Conservation (phyloP, 2,888 invertebrate species). For the Octonoba sinensis region DNA sequence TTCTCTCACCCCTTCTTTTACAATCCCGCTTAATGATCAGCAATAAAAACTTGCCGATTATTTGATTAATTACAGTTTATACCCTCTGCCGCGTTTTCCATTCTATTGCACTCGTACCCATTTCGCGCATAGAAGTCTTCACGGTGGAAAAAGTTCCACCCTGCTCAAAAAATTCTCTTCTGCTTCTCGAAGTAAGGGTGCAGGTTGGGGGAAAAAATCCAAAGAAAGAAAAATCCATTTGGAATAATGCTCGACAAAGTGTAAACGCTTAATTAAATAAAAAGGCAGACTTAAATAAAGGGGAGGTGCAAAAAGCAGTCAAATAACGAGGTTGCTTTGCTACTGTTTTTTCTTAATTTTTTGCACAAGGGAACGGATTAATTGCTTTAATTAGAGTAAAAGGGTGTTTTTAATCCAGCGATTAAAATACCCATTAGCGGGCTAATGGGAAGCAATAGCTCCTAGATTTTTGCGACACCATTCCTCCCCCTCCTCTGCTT, state of each 20-base stretch:
- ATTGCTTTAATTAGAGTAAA: slow-evolving; percentile 65
- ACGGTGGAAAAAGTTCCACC: slow-evolving; percentile 20
- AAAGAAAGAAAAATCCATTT: not conserved
- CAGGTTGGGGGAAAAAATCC: not conserved
- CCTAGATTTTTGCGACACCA: slow-evolving; percentile 47
- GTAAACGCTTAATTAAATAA: slow-evolving; percentile 65
- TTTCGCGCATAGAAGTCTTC: slow-evolving; percentile 35
- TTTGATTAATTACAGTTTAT: slow-evolving; percentile 63
- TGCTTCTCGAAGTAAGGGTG: no score
- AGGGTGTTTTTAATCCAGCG: slow-evolving; percentile 62
- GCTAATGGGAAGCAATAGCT: slow-evolving; percentile 57
- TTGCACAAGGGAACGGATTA: slow-evolving; percentile 37
- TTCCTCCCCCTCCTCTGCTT: slow-evolving; percentile 5
- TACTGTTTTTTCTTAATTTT: slow-evolving; percentile 26
- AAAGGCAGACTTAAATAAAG: slow-evolving; percentile 56
- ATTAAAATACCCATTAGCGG: slow-evolving; percentile 62
- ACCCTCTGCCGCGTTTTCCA: slow-evolving; percentile 36
- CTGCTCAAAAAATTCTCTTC: slow-evolving; percentile 43
- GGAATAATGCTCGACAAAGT: slow-evolving; percentile 62
- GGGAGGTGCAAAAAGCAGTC: slow-evolving; percentile 15
- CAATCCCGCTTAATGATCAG: slow-evolving; percentile 29
- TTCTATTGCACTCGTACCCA: slow-evolving; percentile 29
- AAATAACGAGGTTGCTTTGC: slow-evolving; percentile 27
- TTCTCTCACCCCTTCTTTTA: slow-evolving; percentile 3
- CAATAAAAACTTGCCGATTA: slow-evolving; percentile 60